A percentile compares a stretch with the other conserved stretches of the same genome.
Evolutionary conservation across 1,140 invertebrate genomes (phyloP).

Genomic region (Parasteatoda tepidariorum): DNA sequence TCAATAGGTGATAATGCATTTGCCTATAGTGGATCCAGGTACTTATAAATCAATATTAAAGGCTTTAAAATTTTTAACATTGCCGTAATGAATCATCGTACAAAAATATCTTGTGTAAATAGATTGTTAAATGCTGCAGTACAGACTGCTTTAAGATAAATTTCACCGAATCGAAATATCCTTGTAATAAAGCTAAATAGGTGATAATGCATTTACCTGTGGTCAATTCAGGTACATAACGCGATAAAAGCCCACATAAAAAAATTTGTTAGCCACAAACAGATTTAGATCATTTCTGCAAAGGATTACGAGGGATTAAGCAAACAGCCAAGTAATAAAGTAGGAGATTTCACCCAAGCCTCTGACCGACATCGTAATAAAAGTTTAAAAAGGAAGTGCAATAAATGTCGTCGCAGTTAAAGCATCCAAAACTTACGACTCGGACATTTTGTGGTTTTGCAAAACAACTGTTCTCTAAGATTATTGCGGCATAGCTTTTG

Average conservation of each 20-base stretch:
- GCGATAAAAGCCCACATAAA: neutral
- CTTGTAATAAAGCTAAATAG: no score
- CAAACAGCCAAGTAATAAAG: neutral
- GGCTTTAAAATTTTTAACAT: no score
- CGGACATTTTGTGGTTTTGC: constrained; percentile 1
- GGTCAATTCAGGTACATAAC: no score
- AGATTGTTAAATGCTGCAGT: no score
- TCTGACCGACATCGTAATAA: neutral
- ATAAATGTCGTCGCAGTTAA: neutral
- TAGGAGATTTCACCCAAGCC: neutral
- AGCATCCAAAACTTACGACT: constrained; percentile 13
- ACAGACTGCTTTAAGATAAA: no score
- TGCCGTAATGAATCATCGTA: no score
- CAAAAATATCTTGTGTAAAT: no score
- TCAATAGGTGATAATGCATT: no score
- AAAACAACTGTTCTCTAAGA: constrained; percentile 27
- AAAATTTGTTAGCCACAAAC: neutral
- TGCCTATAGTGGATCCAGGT: no score
- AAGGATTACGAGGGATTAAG: neutral
- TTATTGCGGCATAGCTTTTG: neutral
- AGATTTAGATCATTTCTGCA: neutral
- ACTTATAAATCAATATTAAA: no score
- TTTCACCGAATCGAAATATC: no score
- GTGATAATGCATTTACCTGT: no score
- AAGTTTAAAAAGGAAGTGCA: neutral